phyloP scores from a whole-genome alignment of 2,797 vertebrate genomes.

The Neosilurus hyrtlii region DNA sequence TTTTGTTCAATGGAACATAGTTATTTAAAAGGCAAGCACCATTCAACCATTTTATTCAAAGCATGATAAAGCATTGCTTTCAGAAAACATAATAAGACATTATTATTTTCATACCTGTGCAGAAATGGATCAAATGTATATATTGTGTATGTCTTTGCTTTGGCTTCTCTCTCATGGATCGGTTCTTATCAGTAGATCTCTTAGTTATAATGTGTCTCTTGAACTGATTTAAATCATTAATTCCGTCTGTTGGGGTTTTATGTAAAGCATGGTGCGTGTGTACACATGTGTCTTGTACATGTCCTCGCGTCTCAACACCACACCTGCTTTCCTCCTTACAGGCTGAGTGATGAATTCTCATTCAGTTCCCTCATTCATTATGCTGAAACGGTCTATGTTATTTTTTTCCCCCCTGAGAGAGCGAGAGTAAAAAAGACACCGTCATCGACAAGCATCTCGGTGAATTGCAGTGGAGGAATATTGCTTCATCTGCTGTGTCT shows the following conservation, averaged over 20 bases:
- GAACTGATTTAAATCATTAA: background rate
- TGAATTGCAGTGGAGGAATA: slow-evolving; percentile 46
- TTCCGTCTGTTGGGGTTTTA: background rate
- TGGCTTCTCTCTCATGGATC: background rate
- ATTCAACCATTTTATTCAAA: background rate
- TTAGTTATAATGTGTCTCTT: background rate
- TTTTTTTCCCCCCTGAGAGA: slow-evolving; percentile 19
- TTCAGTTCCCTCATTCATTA: slow-evolving; percentile 55
- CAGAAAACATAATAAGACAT: no score
- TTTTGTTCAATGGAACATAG: background rate
- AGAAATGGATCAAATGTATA: background rate
- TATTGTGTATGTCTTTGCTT: background rate
- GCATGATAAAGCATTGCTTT: background rate
- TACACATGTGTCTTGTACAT: slow-evolving; percentile 45
- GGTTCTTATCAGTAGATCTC: background rate
- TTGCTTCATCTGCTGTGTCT: slow-evolving; percentile 54
- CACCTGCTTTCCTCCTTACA: slow-evolving; percentile 46
- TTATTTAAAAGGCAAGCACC: background rate
- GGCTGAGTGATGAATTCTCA: slow-evolving; percentile 56
- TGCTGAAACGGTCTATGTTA: slow-evolving; percentile 48
- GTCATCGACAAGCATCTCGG: slow-evolving; percentile 48
- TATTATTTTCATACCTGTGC: no score
- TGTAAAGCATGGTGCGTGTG: slow-evolving; percentile 33
- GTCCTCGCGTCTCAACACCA: slow-evolving; percentile 31
- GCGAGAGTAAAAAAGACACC: slow-evolving; percentile 35